A percentile compares a stretch with the other conserved stretches of the same genome.
These are phyloP conservation scores for Papilio elwesi DNA, from an alignment of 2,888 invertebrate species.

Conservation along the genomic window DNA sequence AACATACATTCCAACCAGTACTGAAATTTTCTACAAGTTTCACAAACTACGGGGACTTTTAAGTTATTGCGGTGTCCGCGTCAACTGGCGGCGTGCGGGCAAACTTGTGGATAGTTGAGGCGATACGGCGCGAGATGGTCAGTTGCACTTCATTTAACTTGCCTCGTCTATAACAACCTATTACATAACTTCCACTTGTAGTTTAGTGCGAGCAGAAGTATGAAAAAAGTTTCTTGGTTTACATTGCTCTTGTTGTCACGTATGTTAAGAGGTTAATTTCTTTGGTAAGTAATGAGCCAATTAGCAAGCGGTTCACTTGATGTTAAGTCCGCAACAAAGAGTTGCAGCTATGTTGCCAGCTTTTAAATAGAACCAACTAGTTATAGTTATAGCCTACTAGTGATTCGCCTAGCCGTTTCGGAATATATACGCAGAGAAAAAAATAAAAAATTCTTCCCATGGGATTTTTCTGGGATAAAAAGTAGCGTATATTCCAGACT, in stretches of 20 bases:
- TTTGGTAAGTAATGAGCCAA: too few relatives aligned
- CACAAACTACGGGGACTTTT: slow-evolving; percentile 12
- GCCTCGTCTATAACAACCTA: slow-evolving; percentile 10
- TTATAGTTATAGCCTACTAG: too few relatives aligned
- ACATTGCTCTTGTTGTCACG: not conserved
- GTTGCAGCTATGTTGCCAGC: too few relatives aligned
- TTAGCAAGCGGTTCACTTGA: too few relatives aligned
- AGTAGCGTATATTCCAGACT: too few relatives aligned
- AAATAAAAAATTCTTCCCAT: too few relatives aligned
- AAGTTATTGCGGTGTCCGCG: not conserved
- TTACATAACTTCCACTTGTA: not conserved
- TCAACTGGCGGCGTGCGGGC: not conserved
- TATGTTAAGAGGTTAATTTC: too few relatives aligned
- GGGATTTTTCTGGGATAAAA: too few relatives aligned
- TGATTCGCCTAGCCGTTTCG: too few relatives aligned
- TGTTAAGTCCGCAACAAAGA: too few relatives aligned
- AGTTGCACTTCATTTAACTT: slow-evolving; percentile 37
- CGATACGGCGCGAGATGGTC: slow-evolving; percentile 13
- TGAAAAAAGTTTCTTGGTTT: not conserved
- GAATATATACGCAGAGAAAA: too few relatives aligned
- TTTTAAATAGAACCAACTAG: too few relatives aligned
- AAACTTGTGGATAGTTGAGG: slow-evolving; percentile 29
- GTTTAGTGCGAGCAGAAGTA: not conserved
- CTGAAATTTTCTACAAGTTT: not conserved
- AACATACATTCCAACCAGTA: slow-evolving; percentile 3